Evolutionary conservation across 2,888 invertebrate species (phyloP).

Genomic region (Oscheius onirici): DNA sequence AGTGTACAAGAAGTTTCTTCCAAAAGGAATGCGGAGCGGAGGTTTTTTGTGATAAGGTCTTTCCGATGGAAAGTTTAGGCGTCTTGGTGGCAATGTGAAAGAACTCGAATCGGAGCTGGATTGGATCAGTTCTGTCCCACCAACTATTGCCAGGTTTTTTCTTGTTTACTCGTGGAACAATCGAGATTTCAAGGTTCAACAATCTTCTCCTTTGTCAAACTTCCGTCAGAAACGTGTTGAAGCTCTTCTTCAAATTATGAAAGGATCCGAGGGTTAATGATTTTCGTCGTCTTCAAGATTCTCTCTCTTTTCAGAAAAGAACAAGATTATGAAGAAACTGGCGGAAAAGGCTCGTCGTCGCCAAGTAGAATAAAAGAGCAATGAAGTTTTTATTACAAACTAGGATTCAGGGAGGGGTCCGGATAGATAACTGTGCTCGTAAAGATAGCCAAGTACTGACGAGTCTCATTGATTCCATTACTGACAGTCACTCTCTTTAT

Average conservation of each 20-base stretch:
- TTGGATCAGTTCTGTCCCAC: constrained; percentile 43
- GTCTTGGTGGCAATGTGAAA: constrained; percentile 50
- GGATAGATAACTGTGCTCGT: constrained; percentile 9
- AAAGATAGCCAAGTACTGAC: constrained; percentile 15
- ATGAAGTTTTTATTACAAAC: constrained; percentile 8
- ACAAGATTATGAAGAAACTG: constrained; percentile 18
- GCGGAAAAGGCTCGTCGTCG: constrained; percentile 25
- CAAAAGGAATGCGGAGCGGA: constrained; percentile 12
- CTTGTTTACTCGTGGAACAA: no score
- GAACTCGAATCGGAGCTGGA: constrained; percentile 39
- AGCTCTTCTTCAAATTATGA: constrained; percentile 10
- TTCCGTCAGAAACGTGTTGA: background rate
- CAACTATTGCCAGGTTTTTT: background rate
- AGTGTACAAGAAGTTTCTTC: constrained; percentile 21
- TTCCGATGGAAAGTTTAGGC: constrained; percentile 9
- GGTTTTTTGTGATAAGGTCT: background rate
- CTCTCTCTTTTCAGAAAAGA: background rate
- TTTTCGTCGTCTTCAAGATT: background rate
- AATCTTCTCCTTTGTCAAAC: background rate
- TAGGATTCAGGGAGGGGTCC: constrained; percentile 16
- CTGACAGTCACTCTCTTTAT: background rate
- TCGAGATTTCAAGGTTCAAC: background rate
- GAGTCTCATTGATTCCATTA: background rate
- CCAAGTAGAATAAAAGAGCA: background rate
- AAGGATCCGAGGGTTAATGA: background rate